Percentiles rank a stretch among this genome's conserved stretches.
Conservation (phyloP, 2,113 vertebrate genomes). For the Elephas maximus region DNA sequence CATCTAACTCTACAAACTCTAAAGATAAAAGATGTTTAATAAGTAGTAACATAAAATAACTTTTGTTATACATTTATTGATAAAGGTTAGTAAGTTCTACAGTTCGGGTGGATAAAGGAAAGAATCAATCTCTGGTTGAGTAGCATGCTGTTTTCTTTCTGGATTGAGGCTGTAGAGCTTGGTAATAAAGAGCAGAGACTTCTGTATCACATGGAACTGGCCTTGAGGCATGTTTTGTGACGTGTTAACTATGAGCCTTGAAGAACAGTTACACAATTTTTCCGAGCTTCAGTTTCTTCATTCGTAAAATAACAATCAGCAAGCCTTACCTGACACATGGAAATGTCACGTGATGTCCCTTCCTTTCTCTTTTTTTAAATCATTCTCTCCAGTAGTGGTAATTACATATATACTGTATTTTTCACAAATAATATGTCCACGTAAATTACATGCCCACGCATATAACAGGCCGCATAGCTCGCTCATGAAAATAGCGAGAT, state of each 20-base stretch:
- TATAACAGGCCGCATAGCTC: too few relatives aligned
- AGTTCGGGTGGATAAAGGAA: not conserved
- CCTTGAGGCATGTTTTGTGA: not conserved
- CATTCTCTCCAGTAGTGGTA: not conserved
- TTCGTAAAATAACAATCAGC: not conserved
- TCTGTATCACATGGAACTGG: not conserved
- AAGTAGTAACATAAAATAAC: not conserved
- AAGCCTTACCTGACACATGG: not conserved
- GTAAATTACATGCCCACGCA: too few relatives aligned
- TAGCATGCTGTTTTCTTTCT: not conserved
- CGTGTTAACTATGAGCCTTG: not conserved
- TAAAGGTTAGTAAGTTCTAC: not conserved
- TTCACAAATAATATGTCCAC: too few relatives aligned
- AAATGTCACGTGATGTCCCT: not conserved
- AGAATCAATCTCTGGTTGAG: not conserved
- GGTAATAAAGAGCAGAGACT: not conserved
- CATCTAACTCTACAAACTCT: not conserved
- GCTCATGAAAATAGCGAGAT: too few relatives aligned
- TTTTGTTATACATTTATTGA: not conserved
- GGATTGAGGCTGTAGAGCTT: not conserved
- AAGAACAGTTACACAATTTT: not conserved
- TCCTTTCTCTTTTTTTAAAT: not conserved
- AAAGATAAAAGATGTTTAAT: slow-evolving; percentile 38
- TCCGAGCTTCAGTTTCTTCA: not conserved
- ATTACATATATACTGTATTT: not conserved